Evolutionary conservation across 2,113 vertebrate species (phyloP), one percentile per base, ranked within the genome.

Genomic region (Sturnus vulgaris): DNA sequence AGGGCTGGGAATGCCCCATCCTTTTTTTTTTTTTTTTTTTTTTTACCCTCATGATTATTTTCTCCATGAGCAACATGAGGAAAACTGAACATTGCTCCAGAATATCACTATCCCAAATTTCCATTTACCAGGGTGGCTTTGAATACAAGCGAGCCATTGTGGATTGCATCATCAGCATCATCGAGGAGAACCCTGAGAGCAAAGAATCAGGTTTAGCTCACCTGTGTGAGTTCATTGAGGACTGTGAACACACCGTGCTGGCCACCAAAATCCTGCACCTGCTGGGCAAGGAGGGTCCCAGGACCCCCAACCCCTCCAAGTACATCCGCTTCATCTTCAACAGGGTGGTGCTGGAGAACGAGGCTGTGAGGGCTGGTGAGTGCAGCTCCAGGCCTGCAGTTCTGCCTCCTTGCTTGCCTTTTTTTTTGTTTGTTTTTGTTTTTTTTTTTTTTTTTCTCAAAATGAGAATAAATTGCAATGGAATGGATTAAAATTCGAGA

Each of bases 281-380:
- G 65, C 95, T 99, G 96, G 99, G 99, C 77, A 99, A 98, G 96
- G 99, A 99, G 94, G 99, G 99, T 1, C 99, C 99, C 0, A 98
- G 99, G 86, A 99, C 99, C 0, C 99, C 99, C 0, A 97, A 98
- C 8, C 99, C 99, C 1, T 99, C 99, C 95, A 99, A 99, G 92
- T 99, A 99, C 95, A 99, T 99, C 93, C 99, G 99, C 95, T 99
- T 99, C 97, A 99, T 99, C 88, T 99, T 99, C 96, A 99, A 99
- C 98, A 97, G 99, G 19, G 99, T 99, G 49, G 99, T 99, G 69
- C 98, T 99, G 96, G 99, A 99, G 96, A 99, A 99, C 10, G 99
- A 99, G 95, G 99, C 99, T 0, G 99, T 99, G 2, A 98, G 99
- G 35, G 99, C 99, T 57, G 99, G 99, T 99, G 84, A 98, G 98